Evolutionary conservation across 2,888 invertebrate genomes (phyloP), one percentile per base, ranked within the genome.

Genomic region (Diaperis boleti): DNA sequence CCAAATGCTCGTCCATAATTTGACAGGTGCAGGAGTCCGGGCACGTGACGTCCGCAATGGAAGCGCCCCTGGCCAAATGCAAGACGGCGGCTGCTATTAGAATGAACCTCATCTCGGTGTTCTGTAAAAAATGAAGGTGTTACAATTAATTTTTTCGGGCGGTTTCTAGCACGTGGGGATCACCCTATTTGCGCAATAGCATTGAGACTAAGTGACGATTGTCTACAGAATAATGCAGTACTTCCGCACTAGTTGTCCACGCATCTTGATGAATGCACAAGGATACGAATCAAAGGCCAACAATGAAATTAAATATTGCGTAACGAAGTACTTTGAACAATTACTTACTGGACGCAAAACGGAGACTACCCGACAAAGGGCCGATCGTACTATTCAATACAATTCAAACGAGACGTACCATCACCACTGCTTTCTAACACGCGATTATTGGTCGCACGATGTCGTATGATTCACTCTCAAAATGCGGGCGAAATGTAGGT

Each of bases 1-100:
- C 84, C 26, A 91, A 88, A 68, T 89, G 87, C 45, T 87, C 83
- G 76, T 90, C 83, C 76, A 90, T 87, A 13, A 88, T 86, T 65
- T 85, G 85, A 74, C 88, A 87, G 45, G 82, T 79, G 73, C 87
- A 86, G 68, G 82, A 77, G 52, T 83, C 82, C 10, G 87, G 87
- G 69, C 87, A 87, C 7, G 39, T 22, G 29, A 50, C 11, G 56
- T 82, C 75, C 31, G 82, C 74, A 15, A 74, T 52, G 7, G 75
- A 69, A 31, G 77, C 76, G 37, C 72, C 72, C 5, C 72, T 64
- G 29, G 71, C 72, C 20, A 70, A 42, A 49, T 57, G 65, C 52
- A 74, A 47, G 11, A 71, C 18, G 20, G 65, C 45, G 22, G 61
- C 35, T 5, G 70, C 6, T 26, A 71, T 6, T 17, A 74, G 13